Percentiles rank a stretch among this genome's conserved stretches.
Evolutionary conservation across 2,888 invertebrate genomes (phyloP).

Genomic region (Pristionchus mayeri): DNA sequence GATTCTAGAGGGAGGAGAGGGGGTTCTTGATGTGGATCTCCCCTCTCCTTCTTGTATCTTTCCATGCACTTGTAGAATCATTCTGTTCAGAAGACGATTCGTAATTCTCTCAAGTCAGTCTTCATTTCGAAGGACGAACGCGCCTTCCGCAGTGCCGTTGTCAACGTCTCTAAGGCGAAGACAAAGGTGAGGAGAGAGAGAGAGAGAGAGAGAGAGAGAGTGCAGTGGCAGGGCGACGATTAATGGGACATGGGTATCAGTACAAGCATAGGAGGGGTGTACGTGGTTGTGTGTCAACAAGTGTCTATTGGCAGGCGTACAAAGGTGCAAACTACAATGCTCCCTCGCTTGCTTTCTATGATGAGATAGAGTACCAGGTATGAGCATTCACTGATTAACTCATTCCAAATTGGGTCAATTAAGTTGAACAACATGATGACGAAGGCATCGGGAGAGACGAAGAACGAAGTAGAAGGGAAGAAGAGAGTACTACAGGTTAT

Average conservation of each 20-base stretch:
- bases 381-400: not conserved
- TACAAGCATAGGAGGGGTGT: too few relatives aligned
- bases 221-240: not conserved
- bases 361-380: slow-evolving; percentile 9
- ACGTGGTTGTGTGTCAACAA: not conserved
- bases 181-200: not conserved
- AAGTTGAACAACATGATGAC: slow-evolving; percentile 1
- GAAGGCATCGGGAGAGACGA: not conserved
- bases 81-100: not conserved
- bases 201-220: not conserved
- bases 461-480: not conserved
- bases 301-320: not conserved
- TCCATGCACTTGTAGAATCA: too few relatives aligned
- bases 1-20: too few relatives aligned
- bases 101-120: not conserved
- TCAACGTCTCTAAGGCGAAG: not conserved
- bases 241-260: too few relatives aligned
- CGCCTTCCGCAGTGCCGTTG: not conserved
- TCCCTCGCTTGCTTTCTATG: not conserved
- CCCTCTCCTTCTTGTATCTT: too few relatives aligned
- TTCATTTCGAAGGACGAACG: not conserved
- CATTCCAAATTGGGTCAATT: not conserved
- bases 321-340: not conserved
- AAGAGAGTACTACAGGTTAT: not conserved
- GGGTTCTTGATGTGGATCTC: too few relatives aligned